Conservation (phyloP, 2,113 vertebrate species). For the Boleophthalmus pectinirostris region DNA sequence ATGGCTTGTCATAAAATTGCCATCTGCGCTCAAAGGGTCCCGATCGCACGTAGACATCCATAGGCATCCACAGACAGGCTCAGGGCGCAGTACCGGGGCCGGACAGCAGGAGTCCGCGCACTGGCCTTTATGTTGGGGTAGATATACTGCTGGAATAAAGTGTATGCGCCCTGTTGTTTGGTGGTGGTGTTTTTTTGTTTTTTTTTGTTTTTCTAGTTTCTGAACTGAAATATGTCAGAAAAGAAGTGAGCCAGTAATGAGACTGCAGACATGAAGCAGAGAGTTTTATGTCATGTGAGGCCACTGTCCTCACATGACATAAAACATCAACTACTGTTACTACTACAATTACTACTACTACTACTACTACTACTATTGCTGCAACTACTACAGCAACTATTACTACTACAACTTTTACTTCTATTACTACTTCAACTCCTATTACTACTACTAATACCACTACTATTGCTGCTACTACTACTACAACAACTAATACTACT, state of each 20-base stretch:
- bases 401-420: too few species aligned
- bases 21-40: conserved; percentile 7
- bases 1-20: conserved; percentile 51
- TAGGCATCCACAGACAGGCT: conserved; percentile 14
- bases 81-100: too few species aligned
- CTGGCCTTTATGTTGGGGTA: conserved; percentile 30
- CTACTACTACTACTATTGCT: too few species aligned
- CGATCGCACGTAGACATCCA: conserved; percentile 28
- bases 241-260: conserved; percentile 3
- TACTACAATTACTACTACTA: too few species aligned
- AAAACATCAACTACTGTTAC: too few species aligned
- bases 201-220: not conserved
- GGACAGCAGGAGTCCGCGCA: conserved; percentile 22
- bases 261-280: not conserved
- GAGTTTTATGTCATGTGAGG: too few species aligned
- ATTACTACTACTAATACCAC: too few species aligned
- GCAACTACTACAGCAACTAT: too few species aligned
- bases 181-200: not conserved
- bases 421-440: too few species aligned
- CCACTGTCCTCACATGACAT: too few species aligned
- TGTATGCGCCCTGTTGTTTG: conserved; percentile 7
- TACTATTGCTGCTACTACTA: too few species aligned
- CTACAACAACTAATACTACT: too few species aligned
- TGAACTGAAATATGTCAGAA: conserved; percentile 8
- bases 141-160: conserved; percentile 9